Evolutionary conservation across 2,797 vertebrate species (phyloP), one percentile per base, ranked within the genome.

Genomic region (Gastrophryne carolinensis): DNA sequence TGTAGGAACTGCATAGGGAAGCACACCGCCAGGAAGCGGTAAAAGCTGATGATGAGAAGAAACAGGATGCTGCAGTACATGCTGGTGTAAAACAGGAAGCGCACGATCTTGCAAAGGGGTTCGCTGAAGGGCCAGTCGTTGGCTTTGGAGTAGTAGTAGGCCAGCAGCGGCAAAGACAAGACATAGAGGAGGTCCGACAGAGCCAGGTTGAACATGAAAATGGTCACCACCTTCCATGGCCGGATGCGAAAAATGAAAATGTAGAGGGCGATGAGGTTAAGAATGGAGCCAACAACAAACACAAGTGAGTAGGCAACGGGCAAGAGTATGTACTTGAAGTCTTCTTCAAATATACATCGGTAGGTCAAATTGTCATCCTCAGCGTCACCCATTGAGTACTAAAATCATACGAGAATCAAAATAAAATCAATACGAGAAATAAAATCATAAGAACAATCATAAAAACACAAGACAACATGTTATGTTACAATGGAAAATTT

Each of bases 11-110:
- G 91, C 30, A 98, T 83, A 0, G 97, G 96, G 62, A 92, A 90
- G 79, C 96, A 92, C 82, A 98, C 82, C 0, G 96, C 97, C 70
- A 98, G 69, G 76, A 96, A 99, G 0, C 97, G 92, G 54, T 98
- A 95, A 56, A 95, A 64, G 72, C 95, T 99, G 90, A 99, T 97
- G 74, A 95, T 98, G 65, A 93, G 94, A 80, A 99, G 91, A 87
- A 99, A 99, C 9, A 98, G 89, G 83, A 98, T 96, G 85, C 84
- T 96, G 89, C 95, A 94, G 27, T 98, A 98, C 24, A 99, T 88
- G 83, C 98, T 98, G 80, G 94, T 90, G 81, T 98, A 98, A 84
- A 98, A 99, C 44, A 99, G 89, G 86, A 98, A 98, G 67, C 96
- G 95, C 13, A 98, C 94, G 8, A 97, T 75, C 84, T 97, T 99